These are phyloP conservation scores for Rhynchophorus ferrugineus DNA, from an alignment of 1,140 invertebrate genomes.

Conservation along the genomic window DNA sequence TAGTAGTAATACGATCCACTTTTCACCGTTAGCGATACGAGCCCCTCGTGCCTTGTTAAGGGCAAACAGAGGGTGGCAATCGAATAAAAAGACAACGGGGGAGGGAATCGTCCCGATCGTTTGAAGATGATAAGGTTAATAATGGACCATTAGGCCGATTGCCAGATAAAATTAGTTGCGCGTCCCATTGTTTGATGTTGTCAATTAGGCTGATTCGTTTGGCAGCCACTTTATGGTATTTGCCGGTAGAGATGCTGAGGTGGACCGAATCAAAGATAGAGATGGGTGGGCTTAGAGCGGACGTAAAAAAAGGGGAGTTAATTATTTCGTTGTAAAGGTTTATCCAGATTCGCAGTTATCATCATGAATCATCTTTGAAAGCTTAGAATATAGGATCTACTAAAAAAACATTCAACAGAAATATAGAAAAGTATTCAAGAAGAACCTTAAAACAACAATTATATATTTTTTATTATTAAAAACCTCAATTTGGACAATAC, in stretches of 20 bases:
- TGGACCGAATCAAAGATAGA: too few relatives aligned
- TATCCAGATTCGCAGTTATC: too few relatives aligned
- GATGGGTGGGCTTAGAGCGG: too few relatives aligned
- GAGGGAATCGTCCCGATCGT: conserved; percentile 24
- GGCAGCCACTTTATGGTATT: conserved; percentile 1
- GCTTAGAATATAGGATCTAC: too few relatives aligned
- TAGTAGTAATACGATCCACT: conserved; percentile 11
- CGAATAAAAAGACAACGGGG: conserved; percentile 27
- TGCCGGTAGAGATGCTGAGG: conserved; percentile 10
- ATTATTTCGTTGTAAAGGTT: neutral
- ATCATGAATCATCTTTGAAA: too few relatives aligned
- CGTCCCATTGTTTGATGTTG: conserved; percentile 17
- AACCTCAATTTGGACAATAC: too few relatives aligned
- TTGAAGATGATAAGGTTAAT: conserved; percentile 35
- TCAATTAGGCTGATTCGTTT: conserved; percentile 23
- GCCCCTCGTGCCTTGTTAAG: conserved; percentile 26
- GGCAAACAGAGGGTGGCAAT: conserved; percentile 35
- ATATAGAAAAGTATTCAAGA: too few relatives aligned
- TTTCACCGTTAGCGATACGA: too few relatives aligned
- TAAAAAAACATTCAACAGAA: too few relatives aligned
- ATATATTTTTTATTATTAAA: too few relatives aligned
- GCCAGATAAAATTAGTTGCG: conserved; percentile 26
- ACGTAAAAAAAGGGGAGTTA: conserved; percentile 9
- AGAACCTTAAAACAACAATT: too few relatives aligned
- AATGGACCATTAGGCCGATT: conserved; percentile 35